Evolutionary conservation across 1,140 invertebrate species (phyloP).

Genomic region (Dolichoris vasculosae): DNA sequence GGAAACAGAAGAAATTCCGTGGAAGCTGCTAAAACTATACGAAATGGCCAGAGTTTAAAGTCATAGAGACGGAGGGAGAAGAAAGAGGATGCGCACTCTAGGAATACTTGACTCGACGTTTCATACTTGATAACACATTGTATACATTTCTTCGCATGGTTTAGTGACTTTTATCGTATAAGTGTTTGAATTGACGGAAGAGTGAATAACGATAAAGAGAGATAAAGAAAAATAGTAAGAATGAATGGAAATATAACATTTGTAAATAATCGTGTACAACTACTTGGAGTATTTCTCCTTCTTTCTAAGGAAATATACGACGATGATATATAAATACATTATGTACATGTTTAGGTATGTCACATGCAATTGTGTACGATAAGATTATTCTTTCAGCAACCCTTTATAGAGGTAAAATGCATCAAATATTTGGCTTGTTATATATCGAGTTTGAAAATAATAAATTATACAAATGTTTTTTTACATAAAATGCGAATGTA

Average conservation of each 20-base stretch:
- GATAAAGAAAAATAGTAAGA: background rate
- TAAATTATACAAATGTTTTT: conserved; percentile 15
- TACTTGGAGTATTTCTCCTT: background rate
- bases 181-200: background rate
- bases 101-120: conserved; percentile 23
- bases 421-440: background rate
- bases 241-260: background rate
- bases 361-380: background rate
- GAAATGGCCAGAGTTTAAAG: background rate
- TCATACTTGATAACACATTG: conserved; percentile 5
- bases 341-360: conserved; percentile 21
- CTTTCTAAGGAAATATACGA: background rate
- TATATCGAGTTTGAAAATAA: background rate
- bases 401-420: background rate
- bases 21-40: background rate
- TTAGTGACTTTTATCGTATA: background rate
- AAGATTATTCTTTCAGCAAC: background rate
- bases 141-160: background rate
- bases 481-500: background rate
- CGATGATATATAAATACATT: conserved; percentile 4
- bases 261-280: background rate
- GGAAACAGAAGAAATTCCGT: conserved; percentile 37
- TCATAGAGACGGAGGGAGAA: no score
- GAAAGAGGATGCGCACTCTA: background rate
- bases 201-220: background rate